These are phyloP conservation scores for Platycheirus albimanus DNA, from an alignment of 2,888 invertebrate genomes.

Conservation along the genomic window DNA sequence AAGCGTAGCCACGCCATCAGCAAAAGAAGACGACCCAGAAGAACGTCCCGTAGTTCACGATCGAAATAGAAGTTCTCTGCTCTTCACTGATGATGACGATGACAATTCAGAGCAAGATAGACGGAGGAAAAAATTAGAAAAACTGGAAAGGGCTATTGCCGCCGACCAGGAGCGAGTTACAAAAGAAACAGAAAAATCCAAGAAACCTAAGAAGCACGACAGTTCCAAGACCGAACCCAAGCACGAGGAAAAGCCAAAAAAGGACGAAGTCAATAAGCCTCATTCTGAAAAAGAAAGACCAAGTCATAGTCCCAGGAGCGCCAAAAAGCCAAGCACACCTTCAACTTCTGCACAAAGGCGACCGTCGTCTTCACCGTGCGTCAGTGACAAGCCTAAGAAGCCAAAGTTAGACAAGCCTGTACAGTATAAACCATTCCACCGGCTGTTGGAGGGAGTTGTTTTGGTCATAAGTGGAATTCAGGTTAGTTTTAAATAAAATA, in stretches of 20 bases:
- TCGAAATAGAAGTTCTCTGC: slow-evolving; percentile 82
- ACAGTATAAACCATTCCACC: slow-evolving; percentile 84
- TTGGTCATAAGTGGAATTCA: slow-evolving; percentile 93
- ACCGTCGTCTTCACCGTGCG: slow-evolving; percentile 74
- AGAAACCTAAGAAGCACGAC: slow-evolving; percentile 41
- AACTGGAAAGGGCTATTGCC: slow-evolving; percentile 82
- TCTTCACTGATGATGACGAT: slow-evolving; percentile 84
- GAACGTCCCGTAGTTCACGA: slow-evolving; percentile 71
- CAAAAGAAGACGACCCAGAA: background rate
- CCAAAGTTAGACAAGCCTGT: slow-evolving; percentile 75
- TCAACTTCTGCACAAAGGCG: slow-evolving; percentile 39
- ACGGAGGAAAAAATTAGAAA: slow-evolving; percentile 81
- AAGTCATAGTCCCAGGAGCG: background rate
- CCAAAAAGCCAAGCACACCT: slow-evolving; percentile 8
- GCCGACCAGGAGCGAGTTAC: slow-evolving; percentile 77
- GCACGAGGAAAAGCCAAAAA: background rate
- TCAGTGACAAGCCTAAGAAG: slow-evolving; percentile 76
- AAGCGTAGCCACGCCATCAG: background rate
- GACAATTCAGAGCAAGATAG: slow-evolving; percentile 79
- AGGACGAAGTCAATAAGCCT: slow-evolving; percentile 3
- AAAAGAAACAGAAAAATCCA: slow-evolving; percentile 75
- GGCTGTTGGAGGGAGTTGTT: slow-evolving; percentile 87
- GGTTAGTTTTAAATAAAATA: slow-evolving; percentile 69
- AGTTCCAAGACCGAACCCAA: background rate
- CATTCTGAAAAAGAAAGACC: background rate